These are phyloP conservation scores for Apogon talboti DNA, from an alignment of 2,797 vertebrate species.

Conservation along the genomic window DNA sequence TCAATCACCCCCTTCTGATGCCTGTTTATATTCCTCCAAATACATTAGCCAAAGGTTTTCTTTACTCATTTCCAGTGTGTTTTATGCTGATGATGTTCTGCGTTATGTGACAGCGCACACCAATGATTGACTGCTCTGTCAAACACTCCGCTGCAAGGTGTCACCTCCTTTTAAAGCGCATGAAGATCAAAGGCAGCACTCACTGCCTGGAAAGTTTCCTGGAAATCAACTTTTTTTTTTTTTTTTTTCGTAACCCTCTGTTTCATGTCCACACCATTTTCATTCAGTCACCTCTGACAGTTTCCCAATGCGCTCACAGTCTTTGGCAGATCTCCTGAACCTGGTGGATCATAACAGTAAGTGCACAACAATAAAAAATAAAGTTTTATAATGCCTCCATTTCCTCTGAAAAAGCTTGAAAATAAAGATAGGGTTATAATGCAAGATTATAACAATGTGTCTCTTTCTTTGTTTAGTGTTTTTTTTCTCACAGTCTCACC, in stretches of 20 bases:
- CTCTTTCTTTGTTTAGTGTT: no score
- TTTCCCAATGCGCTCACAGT: conserved; percentile 2
- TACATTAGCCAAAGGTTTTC: conserved; percentile 63
- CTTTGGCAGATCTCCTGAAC: no score
- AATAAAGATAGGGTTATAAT: no score
- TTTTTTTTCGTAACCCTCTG: not conserved
- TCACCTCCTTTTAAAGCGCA: conserved; percentile 54
- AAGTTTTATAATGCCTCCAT: no score
- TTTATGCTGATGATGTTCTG: conserved; percentile 78
- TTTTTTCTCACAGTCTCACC: no score
- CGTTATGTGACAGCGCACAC: conserved; percentile 71
- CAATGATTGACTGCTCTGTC: conserved; percentile 68
- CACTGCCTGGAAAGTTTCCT: conserved; percentile 19
- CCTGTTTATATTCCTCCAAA: conserved; percentile 71
- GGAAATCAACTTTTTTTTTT: conserved; percentile 18
- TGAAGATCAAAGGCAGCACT: conserved; percentile 41
- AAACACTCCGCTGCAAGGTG: conserved; percentile 32
- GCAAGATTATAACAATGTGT: no score
- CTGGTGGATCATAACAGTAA: no score
- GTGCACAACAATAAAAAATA: no score
- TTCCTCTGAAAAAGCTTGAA: no score
- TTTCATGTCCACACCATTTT: conserved; percentile 11
- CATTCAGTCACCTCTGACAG: conserved; percentile 1
- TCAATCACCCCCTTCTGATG: conserved; percentile 83
- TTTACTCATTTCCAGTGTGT: conserved; percentile 59